These are phyloP conservation scores for Priocnemis perturbator DNA, from an alignment of 2,888 invertebrate species.

Conservation along the genomic window DNA sequence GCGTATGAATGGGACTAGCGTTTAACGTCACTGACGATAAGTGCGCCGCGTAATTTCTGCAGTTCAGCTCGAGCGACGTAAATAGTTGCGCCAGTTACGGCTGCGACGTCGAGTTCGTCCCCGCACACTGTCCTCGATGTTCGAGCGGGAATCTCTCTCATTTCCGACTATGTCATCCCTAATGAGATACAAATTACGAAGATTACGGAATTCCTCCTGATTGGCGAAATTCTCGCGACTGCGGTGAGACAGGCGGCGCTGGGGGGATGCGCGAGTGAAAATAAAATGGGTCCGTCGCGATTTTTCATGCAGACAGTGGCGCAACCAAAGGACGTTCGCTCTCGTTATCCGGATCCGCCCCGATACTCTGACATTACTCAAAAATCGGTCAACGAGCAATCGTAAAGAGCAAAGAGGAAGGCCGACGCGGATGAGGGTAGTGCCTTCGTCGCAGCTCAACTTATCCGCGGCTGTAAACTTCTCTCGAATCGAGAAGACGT, in stretches of 20 bases:
- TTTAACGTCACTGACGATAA: too few species aligned
- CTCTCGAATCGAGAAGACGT: constrained; percentile 22
- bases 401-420: constrained; percentile 25
- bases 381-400: constrained; percentile 34
- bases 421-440: constrained; percentile 20
- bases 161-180: too few species aligned
- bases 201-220: too few species aligned
- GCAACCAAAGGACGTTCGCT: not conserved
- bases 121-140: too few species aligned
- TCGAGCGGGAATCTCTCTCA: too few species aligned
- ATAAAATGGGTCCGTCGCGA: not conserved
- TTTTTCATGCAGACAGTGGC: not conserved
- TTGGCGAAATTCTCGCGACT: too few species aligned
- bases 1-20: too few species aligned
- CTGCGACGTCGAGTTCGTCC: too few species aligned
- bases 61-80: too few species aligned
- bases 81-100: too few species aligned
- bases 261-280: not conserved
- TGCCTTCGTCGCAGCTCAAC: constrained; percentile 18
- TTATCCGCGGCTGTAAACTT: constrained; percentile 29
- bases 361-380: constrained; percentile 8
- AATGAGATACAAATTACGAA: too few species aligned
- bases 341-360: constrained; percentile 1
- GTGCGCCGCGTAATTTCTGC: too few species aligned
- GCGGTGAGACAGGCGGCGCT: not conserved